Evolutionary conservation across 1,140 invertebrate species (phyloP), one percentile per base, ranked within the genome.

Genomic region (Pomacea maculata): DNA sequence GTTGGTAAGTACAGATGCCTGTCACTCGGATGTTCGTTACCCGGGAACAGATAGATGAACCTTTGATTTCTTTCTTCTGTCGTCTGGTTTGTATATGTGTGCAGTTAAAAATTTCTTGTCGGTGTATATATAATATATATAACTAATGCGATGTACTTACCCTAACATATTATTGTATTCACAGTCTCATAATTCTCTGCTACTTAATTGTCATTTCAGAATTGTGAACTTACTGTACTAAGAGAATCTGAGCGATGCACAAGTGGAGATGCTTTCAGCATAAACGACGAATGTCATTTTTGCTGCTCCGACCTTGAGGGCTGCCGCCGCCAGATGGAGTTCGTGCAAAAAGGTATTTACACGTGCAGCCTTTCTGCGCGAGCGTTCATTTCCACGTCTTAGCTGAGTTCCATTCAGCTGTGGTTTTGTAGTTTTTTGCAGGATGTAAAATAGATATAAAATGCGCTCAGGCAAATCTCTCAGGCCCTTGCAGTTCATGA

Each of bases 261-360:
- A 6, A 34, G 67, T 70, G 67, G 67, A n/a, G 14, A 12, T n/a
- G 0, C 67, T 11, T 70, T 70, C 67, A 10, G n/a, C n/a, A 12
- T 70, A 21, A 14, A n/a, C n/a, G 67, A 70, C 29, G 29, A 70
- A n/a, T 70, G 67, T 70, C 67, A 70, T 9, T 70, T 70, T n/a
- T 70, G 67, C 67, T 70, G 67, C 67, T 70, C 67, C 11, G 67
- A 70, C 7, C 21, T 70, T n/a, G 67, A 70, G 6, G 67, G 12
- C 67, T 70, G 67, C 67, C 21, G 67, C n/a, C 12, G 21, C 12
- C 67, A 70, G 67, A 25, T 70, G 67, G 67, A 12, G n/a, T 21
- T 70, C 1, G 67, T 70, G 21, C 67, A 70, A 34, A 9, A 70
- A 70, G 11, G 67, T 70, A 70, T 61, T 14, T 61, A 61, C 15